Evolutionary conservation across 2,888 invertebrate genomes (phyloP).

Genomic region (Trypoxylon attenuatum): DNA sequence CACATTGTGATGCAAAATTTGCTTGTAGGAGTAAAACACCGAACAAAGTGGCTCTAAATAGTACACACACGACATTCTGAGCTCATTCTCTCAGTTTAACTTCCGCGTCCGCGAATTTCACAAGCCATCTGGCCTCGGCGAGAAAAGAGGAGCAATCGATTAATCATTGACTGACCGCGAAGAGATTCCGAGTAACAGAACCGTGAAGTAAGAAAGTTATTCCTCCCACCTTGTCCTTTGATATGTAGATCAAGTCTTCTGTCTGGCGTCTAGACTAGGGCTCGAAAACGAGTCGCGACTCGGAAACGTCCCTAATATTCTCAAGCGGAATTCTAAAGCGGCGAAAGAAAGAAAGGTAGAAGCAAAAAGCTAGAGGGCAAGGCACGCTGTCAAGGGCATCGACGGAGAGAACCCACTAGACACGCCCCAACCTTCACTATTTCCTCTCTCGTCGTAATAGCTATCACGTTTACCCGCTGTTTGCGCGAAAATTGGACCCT

Average conservation of each 20-base stretch:
- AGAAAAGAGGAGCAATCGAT: slow-evolving; percentile 20
- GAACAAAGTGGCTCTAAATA: no score
- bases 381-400: slow-evolving; percentile 59
- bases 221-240: slow-evolving; percentile 15
- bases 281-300: slow-evolving; percentile 4
- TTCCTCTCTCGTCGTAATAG: background rate
- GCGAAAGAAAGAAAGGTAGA: slow-evolving; percentile 18
- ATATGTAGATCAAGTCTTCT: slow-evolving; percentile 29
- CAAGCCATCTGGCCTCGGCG: background rate
- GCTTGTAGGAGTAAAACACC: no score
- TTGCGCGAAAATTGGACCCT: background rate
- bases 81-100: slow-evolving; percentile 9
- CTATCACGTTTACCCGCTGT: background rate
- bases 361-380: slow-evolving; percentile 14
- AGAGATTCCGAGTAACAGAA: background rate
- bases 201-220: background rate
- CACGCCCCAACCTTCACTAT: slow-evolving; percentile 34
- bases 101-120: slow-evolving; percentile 25
- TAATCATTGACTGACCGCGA: slow-evolving; percentile 21
- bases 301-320: slow-evolving; percentile 6
- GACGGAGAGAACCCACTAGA: slow-evolving; percentile 48
- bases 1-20: no score
- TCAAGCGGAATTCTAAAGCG: slow-evolving; percentile 1
- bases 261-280: background rate
- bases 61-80: background rate